A percentile compares a stretch with the other conserved stretches of the same genome.
Conservation (phyloP, 1,140 invertebrate genomes). For the Stegodyphus dumicola region DNA sequence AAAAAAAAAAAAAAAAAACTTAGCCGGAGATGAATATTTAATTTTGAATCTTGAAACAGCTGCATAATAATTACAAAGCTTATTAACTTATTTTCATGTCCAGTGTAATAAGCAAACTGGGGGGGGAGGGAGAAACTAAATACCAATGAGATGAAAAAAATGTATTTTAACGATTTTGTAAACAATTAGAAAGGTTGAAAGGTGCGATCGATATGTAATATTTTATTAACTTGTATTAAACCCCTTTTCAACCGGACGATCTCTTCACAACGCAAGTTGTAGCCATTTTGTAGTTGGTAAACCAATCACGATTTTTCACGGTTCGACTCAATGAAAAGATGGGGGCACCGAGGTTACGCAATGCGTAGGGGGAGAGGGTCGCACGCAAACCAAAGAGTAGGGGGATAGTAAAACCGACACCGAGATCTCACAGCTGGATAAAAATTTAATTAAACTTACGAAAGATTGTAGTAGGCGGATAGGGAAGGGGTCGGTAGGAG, state of each 20-base stretch:
- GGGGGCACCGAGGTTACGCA: conserved; percentile 42
- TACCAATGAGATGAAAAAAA: no score
- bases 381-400: conserved; percentile 12
- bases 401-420: conserved; percentile 25
- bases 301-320: conserved; percentile 49
- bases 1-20: no score
- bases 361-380: conserved; percentile 21
- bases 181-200: neutral
- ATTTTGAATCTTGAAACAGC: no score
- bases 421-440: conserved; percentile 52
- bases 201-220: neutral
- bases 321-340: conserved; percentile 51
- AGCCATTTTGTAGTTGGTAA: conserved; percentile 48
- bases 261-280: neutral
- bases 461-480: conserved; percentile 46
- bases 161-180: no score
- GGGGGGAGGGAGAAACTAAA: no score
- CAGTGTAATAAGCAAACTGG: no score
- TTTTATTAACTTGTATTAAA: neutral
- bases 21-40: no score
- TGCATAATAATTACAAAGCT: no score
- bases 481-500: neutral
- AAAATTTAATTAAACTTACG: conserved; percentile 57
- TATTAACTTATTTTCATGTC: no score
- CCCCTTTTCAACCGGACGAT: neutral